Base-by-base conservation (phyloP, 1,140 invertebrate genomes). In the Pararge aegeria region DNA sequence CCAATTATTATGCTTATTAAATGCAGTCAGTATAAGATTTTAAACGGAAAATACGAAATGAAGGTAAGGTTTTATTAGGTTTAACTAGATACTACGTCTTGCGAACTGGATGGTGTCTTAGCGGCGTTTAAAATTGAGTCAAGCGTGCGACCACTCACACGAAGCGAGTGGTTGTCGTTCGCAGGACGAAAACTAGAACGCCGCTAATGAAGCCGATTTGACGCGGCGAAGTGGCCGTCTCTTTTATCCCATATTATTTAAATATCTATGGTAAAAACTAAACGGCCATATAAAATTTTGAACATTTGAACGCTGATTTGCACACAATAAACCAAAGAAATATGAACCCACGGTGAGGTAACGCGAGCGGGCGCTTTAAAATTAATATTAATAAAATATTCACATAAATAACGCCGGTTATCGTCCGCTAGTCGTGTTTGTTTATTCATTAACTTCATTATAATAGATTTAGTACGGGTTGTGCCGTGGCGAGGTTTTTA, bases 371-470 rank as follows among this genome's bases (percentile, higher is more conserved):
- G 30, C 34, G 60, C 58, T 68, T 62, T 73, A 55, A 51, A 59
- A 42, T 48, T 24, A 49, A 59, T 52, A 30, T 38, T 61, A 61
- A 61, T 54, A 62, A 57, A 54, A 68, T 55, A 27, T 64, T 55
- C 61, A 57, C 61, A 64, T 61, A 54, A 54, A 61, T 54, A 54
- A 54, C 38, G 30, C 24, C 29, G 20, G 46, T 52, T 63, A 63
- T 63, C 29, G 61, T 56, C 38, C 34, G 65, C 61, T 56, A 62
- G 59, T 65, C 58, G 55, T 56, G 59, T 59, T 65, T 65, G 55
- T 69, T 65, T 69, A 65, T 65, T 65, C 58, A 66, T 69, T 69
- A 50, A 48, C 59, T 63, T 66, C 60, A 44, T 60, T 69, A 66
- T 63, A 69, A 66, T 69, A 69, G 64, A 63, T 61, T 66, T 63